These are phyloP conservation scores for Habropoda laboriosa DNA, from an alignment of 1,140 invertebrate genomes.

Conservation along the genomic window DNA sequence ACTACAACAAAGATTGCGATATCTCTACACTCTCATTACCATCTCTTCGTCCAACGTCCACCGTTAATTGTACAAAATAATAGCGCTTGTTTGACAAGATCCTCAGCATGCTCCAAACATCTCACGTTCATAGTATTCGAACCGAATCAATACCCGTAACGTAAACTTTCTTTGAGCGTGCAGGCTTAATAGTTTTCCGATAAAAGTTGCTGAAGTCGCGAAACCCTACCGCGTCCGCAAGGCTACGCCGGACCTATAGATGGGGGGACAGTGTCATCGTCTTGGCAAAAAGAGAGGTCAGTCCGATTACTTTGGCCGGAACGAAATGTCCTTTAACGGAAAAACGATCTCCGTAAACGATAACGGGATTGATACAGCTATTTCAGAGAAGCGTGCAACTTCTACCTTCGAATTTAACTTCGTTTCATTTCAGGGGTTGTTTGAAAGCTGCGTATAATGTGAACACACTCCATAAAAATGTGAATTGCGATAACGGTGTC, in stretches of 20 bases:
- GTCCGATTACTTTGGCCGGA: constrained; percentile 52
- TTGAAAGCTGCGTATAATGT: background rate
- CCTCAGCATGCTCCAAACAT: background rate
- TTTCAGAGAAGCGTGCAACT: background rate
- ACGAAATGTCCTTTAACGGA: constrained; percentile 44
- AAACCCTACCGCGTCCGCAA: constrained; percentile 34
- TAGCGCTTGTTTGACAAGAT: constrained; percentile 34
- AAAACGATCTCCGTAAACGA: constrained; percentile 46
- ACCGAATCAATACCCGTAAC: constrained; percentile 21
- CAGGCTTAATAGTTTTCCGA: constrained; percentile 51
- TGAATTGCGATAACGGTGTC: background rate
- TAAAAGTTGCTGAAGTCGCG: constrained; percentile 59
- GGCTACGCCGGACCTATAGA: constrained; percentile 27
- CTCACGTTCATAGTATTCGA: constrained; percentile 42
- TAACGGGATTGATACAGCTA: constrained; percentile 37
- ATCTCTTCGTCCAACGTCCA: no score
- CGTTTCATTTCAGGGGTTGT: background rate
- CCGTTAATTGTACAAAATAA: background rate
- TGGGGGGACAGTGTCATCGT: constrained; percentile 27
- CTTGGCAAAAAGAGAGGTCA: constrained; percentile 47
- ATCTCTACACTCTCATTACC: no score
- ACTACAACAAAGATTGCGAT: no score
- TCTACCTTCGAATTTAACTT: background rate
- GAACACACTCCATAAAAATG: background rate
- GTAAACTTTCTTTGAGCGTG: constrained; percentile 47